phyloP scores from a whole-genome alignment of 2,113 vertebrate species.

The Thunnus thynnus region DNA sequence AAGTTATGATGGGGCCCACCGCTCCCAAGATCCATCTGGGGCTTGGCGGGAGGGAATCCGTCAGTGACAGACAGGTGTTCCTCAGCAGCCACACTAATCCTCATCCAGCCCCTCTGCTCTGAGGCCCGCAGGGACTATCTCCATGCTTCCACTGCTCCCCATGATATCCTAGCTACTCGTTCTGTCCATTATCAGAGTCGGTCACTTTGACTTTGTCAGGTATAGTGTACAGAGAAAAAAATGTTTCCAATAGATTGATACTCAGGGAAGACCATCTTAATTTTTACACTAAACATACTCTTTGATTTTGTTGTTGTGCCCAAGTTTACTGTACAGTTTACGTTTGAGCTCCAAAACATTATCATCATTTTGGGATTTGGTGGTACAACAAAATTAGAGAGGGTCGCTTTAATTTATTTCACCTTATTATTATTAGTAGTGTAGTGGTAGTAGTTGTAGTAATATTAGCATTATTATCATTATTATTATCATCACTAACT shows the following conservation, averaged over 20 bases:
- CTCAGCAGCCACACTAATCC: conserved; percentile 72
- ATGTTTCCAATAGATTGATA: neutral
- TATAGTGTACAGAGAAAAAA: neutral
- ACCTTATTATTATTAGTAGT: neutral
- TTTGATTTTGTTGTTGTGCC: neutral
- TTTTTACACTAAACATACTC: neutral
- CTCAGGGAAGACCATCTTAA: neutral
- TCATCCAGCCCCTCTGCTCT: conserved; percentile 63
- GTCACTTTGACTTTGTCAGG: conserved; percentile 15
- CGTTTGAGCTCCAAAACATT: neutral
- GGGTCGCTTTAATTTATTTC: neutral
- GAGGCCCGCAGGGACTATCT: conserved; percentile 63
- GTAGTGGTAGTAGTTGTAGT: too few relatives aligned
- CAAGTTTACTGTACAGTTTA: neutral
- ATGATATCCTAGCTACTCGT: conserved; percentile 54
- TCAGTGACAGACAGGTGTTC: conserved; percentile 84
- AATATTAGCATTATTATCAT: too few relatives aligned
- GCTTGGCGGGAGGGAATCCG: conserved; percentile 70
- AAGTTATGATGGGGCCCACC: conserved; percentile 72
- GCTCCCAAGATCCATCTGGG: conserved; percentile 70
- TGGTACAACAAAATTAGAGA: neutral
- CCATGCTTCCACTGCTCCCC: conserved; percentile 50
- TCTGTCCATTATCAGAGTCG: conserved; percentile 25
- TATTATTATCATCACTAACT: too few relatives aligned
- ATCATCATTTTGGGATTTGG: neutral